A percentile compares a stretch with the other conserved stretches of the same genome.
Conservation (phyloP, 2,888 invertebrate genomes). For the Liopterus haemorrhoidalis region DNA sequence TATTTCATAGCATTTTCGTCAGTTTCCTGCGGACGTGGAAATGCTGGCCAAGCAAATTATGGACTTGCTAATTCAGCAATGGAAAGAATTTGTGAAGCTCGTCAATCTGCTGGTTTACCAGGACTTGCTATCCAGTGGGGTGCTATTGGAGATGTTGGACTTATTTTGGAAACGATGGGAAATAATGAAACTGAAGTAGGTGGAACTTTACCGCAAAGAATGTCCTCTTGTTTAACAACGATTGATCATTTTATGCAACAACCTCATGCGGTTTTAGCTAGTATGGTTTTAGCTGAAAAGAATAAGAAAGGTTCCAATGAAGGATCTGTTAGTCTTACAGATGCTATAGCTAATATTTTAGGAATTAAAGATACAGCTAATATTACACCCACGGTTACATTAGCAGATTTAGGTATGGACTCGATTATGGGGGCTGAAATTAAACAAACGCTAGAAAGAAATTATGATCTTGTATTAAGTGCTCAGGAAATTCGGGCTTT, state of each 20-base stretch:
- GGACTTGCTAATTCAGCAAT: conserved; percentile 95
- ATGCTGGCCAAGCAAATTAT: conserved; percentile 94
- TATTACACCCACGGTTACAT: conserved; percentile 66
- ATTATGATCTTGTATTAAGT: conserved; percentile 83
- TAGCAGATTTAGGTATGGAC: conserved; percentile 96
- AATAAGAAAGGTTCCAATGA: conserved; percentile 54
- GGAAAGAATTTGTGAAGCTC: conserved; percentile 89
- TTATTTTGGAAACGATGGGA: conserved; percentile 84
- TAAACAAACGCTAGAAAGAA: conserved; percentile 89
- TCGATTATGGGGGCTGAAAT: conserved; percentile 99
- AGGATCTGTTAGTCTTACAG: conserved; percentile 60
- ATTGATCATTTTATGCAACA: conserved; percentile 88
- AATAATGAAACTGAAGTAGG: conserved; percentile 87
- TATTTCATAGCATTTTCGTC: conserved; percentile 96
- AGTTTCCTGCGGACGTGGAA: conserved; percentile 93
- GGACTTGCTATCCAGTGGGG: conserved; percentile 96
- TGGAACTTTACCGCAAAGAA: conserved; percentile 92
- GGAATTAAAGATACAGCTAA: conserved; percentile 82
- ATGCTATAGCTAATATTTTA: conserved; percentile 82
- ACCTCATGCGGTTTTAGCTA: conserved; percentile 73
- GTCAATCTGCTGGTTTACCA: conserved; percentile 77
- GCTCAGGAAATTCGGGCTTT: conserved; percentile 86
- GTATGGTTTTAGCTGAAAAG: conserved; percentile 85
- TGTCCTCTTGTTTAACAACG: conserved; percentile 84
- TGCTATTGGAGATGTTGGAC: conserved; percentile 95